Conservation (phyloP, 2,797 vertebrate species). For the Atherinosoma microstoma region DNA sequence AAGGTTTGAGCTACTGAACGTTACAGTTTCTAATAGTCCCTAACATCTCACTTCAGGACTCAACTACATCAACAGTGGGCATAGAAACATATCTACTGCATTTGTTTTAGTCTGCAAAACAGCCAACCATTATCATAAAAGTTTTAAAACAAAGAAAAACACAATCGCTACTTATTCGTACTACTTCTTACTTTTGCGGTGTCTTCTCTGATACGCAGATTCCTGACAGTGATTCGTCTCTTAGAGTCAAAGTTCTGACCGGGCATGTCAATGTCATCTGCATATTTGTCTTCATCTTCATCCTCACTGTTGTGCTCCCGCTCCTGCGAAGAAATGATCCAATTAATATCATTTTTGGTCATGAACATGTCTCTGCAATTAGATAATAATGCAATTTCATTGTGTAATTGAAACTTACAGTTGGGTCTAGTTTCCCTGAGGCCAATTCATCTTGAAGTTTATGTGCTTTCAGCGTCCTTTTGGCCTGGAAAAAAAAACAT, state of each 20-base stretch:
- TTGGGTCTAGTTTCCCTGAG: conserved; percentile 94
- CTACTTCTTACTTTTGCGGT: conserved; percentile 91
- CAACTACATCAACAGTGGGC: not conserved
- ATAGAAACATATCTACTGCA: not conserved
- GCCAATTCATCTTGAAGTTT: conserved; percentile 97
- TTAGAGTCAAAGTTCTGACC: conserved; percentile 99
- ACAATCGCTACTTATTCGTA: not conserved
- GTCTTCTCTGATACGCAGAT: conserved; percentile 96
- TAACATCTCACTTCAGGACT: not conserved
- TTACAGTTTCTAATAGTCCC: not conserved
- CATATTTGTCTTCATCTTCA: conserved; percentile 98
- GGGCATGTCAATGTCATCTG: conserved; percentile 99
- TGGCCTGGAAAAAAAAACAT: conserved; percentile 84
- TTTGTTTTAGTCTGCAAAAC: not conserved
- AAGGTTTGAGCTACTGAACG: not conserved
- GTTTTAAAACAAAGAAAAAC: not conserved
- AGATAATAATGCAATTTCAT: not conserved
- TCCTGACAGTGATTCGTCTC: conserved; percentile 96
- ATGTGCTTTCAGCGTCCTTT: conserved; percentile 97
- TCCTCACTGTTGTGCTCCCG: conserved; percentile 96
- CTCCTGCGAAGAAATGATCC: conserved; percentile 80
- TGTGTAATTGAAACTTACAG: conserved; percentile 79
- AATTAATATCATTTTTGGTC: not conserved
- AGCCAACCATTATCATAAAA: not conserved
- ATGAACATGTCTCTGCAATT: not conserved